These are phyloP conservation scores for Sibirionetta formosa DNA, from an alignment of 2,797 vertebrate genomes.

Conservation along the genomic window DNA sequence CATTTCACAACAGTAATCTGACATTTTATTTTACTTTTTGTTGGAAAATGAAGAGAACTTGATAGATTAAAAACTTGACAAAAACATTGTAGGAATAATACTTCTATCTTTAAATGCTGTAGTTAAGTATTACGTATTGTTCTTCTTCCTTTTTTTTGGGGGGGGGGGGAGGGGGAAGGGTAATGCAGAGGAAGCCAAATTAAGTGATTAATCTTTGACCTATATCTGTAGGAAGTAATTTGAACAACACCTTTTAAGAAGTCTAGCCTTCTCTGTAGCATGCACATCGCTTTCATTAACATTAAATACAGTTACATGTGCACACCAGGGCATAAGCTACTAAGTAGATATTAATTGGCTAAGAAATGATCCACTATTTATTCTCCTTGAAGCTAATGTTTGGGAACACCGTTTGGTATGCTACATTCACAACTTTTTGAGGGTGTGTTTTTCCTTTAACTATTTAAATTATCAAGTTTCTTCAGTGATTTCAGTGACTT, in stretches of 20 bases:
- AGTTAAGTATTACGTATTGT: background rate
- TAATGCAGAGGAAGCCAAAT: background rate
- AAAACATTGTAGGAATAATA: background rate
- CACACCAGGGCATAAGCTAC: slow-evolving; percentile 43
- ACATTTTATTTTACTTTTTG: background rate
- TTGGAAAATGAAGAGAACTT: background rate
- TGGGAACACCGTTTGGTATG: background rate
- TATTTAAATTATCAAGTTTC: background rate
- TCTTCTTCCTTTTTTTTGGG: background rate
- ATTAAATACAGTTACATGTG: slow-evolving; percentile 34
- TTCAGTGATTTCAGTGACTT: background rate
- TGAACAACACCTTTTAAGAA: slow-evolving; percentile 45
- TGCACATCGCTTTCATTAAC: slow-evolving; percentile 53
- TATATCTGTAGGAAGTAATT: slow-evolving; percentile 5
- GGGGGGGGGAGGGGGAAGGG: too few species aligned
- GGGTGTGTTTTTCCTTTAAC: background rate
- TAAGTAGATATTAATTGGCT: slow-evolving; percentile 56
- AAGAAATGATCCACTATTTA: slow-evolving; percentile 12
- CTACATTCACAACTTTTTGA: background rate
- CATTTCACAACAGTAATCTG: background rate
- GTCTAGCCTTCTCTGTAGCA: slow-evolving; percentile 44
- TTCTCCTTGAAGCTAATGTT: background rate
- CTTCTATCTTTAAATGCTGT: background rate
- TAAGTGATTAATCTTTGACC: slow-evolving; percentile 47
- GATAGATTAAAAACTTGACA: background rate